phyloP scores from a whole-genome alignment of 2,113 vertebrate species.

The Lanius ludovicianus region DNA sequence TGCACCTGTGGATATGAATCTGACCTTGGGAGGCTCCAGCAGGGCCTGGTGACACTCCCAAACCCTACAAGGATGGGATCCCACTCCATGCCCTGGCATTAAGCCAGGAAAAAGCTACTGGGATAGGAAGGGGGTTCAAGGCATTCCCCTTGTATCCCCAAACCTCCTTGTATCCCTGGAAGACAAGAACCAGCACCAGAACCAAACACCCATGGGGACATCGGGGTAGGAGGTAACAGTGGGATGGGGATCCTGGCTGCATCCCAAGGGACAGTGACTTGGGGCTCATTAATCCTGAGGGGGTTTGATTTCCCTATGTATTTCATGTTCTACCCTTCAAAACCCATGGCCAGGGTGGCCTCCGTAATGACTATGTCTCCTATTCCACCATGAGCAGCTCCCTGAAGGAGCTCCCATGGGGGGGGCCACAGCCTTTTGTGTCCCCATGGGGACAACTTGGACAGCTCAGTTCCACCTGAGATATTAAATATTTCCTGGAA shows the following conservation, averaged over 20 bases:
- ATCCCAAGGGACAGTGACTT: not conserved
- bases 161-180: not conserved
- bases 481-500: not conserved
- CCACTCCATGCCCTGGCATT: rapidly evolving
- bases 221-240: not conserved
- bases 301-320: rapidly evolving
- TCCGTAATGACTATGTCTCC: not conserved
- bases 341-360: not conserved
- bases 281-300: not conserved
- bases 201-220: no score
- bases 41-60: not conserved
- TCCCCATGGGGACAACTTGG: not conserved
- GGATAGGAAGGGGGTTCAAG: not conserved
- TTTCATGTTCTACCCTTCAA: not conserved
- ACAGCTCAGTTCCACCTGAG: no score
- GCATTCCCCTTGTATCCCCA: not conserved
- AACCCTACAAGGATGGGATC: not conserved
- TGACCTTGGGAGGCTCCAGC: not conserved
- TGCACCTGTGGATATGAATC: no score
- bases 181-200: not conserved
- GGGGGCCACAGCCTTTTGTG: not conserved
- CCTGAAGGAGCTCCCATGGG: not conserved
- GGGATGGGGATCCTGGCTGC: not conserved
- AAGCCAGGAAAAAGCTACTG: not conserved
- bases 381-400: not conserved